Conservation (phyloP, 2,888 invertebrate genomes). For the Glaucopsyche alexis region DNA sequence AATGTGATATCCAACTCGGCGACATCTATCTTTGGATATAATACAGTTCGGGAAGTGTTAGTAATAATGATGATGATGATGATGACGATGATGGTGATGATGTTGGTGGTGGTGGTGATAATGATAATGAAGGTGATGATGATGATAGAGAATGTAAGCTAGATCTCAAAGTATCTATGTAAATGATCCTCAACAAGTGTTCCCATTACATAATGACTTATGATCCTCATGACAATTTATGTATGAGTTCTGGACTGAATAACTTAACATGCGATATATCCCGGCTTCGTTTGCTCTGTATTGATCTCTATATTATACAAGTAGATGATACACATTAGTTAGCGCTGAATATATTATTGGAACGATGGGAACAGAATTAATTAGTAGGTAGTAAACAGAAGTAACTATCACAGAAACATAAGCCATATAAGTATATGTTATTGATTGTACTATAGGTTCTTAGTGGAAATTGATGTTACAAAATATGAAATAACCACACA, state of each 20-base stretch:
- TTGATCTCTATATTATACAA: constrained; percentile 63
- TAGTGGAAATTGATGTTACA: too few relatives aligned
- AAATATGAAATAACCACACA: too few relatives aligned
- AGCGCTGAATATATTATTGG: constrained; percentile 41
- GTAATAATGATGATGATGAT: not conserved
- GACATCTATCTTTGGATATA: too few relatives aligned
- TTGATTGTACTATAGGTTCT: too few relatives aligned
- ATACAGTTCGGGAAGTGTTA: too few relatives aligned
- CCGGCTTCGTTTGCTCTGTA: constrained; percentile 33
- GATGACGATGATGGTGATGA: not conserved
- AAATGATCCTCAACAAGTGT: constrained; percentile 5
- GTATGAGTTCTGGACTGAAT: constrained; percentile 70
- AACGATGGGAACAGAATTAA: constrained; percentile 17
- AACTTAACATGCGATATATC: constrained; percentile 48
- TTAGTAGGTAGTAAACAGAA: constrained; percentile 1
- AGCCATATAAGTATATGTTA: too few relatives aligned
- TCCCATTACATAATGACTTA: constrained; percentile 14
- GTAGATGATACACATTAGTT: constrained; percentile 44
- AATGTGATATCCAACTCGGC: too few relatives aligned
- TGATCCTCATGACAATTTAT: constrained; percentile 48
- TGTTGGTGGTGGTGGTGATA: too few relatives aligned
- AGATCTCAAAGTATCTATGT: not conserved
- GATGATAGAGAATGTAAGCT: not conserved
- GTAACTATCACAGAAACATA: not conserved
- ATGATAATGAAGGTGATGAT: not conserved